phyloP scores from a whole-genome alignment of 2,113 vertebrate genomes.

The Gymnocephalus cernua region DNA sequence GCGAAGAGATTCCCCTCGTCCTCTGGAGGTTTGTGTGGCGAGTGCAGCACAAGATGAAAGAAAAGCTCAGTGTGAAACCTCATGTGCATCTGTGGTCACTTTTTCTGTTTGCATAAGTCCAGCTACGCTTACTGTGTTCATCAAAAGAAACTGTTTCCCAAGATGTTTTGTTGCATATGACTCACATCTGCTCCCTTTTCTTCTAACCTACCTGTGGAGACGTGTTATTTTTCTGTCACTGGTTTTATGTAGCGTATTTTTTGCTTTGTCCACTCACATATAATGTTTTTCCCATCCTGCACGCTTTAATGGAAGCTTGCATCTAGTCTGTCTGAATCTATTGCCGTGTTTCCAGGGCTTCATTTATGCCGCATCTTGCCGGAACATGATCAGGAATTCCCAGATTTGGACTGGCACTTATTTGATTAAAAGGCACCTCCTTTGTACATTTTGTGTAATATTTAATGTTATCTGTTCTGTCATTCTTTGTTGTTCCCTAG shows the following conservation, averaged over 20 bases:
- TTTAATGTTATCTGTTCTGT: too few species aligned
- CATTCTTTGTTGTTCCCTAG: too few species aligned
- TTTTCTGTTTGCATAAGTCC: neutral
- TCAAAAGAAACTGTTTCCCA: neutral
- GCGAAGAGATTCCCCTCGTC: neutral
- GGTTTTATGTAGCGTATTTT: neutral
- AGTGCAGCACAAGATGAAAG: constrained; percentile 11
- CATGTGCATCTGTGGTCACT: neutral
- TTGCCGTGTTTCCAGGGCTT: too few species aligned
- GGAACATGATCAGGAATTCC: too few species aligned
- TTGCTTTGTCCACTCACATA: neutral
- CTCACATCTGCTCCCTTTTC: neutral
- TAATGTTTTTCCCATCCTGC: neutral
- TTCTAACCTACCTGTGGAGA: neutral
- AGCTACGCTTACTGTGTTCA: neutral
- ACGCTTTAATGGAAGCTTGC: too few species aligned
- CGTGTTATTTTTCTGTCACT: neutral
- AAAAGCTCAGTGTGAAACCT: neutral
- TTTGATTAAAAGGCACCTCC: too few species aligned
- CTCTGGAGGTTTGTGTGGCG: constrained; percentile 11
- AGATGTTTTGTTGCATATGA: neutral
- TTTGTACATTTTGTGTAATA: too few species aligned
- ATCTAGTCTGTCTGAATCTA: neutral
- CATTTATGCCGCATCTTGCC: too few species aligned
- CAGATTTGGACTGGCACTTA: too few species aligned